Evolutionary conservation across 2,113 vertebrate species (phyloP).

Genomic region (Piprites chloris): DNA sequence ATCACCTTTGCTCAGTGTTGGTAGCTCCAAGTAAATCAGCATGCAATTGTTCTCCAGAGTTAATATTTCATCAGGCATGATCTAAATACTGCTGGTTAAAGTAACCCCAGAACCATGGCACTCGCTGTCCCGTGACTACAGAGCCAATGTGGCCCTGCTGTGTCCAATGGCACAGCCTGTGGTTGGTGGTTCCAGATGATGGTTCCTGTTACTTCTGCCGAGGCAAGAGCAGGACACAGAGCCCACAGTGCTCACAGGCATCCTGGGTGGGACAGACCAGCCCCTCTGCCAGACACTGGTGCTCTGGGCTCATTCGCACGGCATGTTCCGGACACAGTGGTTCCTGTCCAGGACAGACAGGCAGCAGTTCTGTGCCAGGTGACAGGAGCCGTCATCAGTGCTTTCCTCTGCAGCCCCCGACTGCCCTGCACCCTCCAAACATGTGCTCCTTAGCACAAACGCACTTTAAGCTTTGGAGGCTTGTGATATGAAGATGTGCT

Average conservation of each 20-base stretch:
- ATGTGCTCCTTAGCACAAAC: no score
- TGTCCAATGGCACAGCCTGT: accelerated
- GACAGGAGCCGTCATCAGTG: accelerated
- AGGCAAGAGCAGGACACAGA: not conserved
- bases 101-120: not conserved
- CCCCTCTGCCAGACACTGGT: not conserved
- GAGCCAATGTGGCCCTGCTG: not conserved
- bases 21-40: not conserved
- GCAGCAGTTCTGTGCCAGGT: no score
- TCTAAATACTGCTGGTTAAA: not conserved
- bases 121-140: accelerated
- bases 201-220: not conserved
- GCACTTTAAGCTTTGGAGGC: not conserved
- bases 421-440: not conserved
- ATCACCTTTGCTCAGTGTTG: not conserved
- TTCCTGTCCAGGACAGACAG: not conserved
- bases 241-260: not conserved
- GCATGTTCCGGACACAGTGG: not conserved
- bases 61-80: not conserved
- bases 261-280: not conserved
- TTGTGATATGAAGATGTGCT: accelerated
- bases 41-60: not conserved
- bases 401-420: no score
- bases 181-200: not conserved
- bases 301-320: not conserved